Conservation (phyloP, 2,113 vertebrate species). For the Climacteris rufus region DNA sequence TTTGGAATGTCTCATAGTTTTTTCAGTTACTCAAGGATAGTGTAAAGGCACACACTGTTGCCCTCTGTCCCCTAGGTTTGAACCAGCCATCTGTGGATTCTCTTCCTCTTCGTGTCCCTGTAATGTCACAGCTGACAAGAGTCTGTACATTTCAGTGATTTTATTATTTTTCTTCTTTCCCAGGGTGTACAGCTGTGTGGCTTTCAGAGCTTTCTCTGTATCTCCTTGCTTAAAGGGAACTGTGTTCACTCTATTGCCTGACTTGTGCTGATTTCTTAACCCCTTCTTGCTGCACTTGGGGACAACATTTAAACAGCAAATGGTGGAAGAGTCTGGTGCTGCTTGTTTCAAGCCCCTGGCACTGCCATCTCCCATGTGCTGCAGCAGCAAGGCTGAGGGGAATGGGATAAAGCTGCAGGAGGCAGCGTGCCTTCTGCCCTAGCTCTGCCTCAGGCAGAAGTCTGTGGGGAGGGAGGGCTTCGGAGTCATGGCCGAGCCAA, state of each 20-base stretch:
- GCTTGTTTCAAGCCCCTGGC: background rate
- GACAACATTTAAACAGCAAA: background rate
- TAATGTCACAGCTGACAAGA: background rate
- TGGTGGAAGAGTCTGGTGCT: background rate
- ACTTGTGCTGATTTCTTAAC: background rate
- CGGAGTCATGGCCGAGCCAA: background rate
- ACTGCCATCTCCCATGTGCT: background rate
- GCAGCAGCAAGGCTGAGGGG: background rate
- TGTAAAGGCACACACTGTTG: background rate
- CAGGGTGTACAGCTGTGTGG: background rate
- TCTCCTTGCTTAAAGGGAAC: background rate
- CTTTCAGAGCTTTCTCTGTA: background rate
- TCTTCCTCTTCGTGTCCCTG: background rate
- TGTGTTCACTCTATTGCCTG: background rate
- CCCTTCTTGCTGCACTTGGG: background rate
- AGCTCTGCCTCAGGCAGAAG: background rate
- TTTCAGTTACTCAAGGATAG: background rate
- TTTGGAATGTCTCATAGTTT: background rate
- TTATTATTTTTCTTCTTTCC: background rate
- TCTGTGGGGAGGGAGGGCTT: background rate
- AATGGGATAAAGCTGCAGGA: background rate
- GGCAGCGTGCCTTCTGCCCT: background rate
- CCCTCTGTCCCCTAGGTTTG: background rate
- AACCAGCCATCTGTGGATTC: background rate
- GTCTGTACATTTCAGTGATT: background rate